Evolutionary conservation across 2,797 vertebrate genomes (phyloP), one percentile per base, ranked within the genome.

Genomic region (Thripadectes ignobilis): DNA sequence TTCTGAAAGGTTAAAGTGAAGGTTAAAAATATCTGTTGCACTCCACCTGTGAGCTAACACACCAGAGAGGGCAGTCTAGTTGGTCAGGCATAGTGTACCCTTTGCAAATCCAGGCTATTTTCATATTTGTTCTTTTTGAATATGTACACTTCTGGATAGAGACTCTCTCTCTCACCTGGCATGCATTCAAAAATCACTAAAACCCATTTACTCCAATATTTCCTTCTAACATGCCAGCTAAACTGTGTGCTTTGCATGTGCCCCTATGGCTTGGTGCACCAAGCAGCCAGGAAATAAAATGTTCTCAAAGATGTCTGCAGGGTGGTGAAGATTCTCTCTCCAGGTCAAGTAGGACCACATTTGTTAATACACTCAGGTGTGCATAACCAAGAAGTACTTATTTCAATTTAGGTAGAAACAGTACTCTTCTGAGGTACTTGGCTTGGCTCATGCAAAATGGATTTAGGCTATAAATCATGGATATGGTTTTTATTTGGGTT

Each of bases 191-290:
- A 34, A 58, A 16, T 12, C 29, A 12, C 57, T 76, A 58, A 83
- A 61, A 48, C 14, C 12, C 39, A 41, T 32, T 7, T 45, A 38
- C 9, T 9, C 15, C 9, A 4, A 9, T 43, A 51, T 55, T 85
- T 63, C 8, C 12, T 49, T 76, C n/a, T 34, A 39, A 52, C 1
- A 27, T 2, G 12, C 8, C 16, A 62, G 7, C 18, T 69, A 69
- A 79, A 10, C 10, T 57, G 16, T 18, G 29, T 26, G 24, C 11
- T 85, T 82, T 72, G 29, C 30, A 7, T 14, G 7, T 45, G 30
- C 23, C 9, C 18, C 0, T 0, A 45, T 2, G 69, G 4, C 23
- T 46, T 41, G 27, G 14, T 7, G 3, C 16, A n/a, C 3, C 1
- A 3, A 89, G 23, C 5, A 41, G 15, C 7, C 24, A 52, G 46